Evolutionary conservation across 2,797 vertebrate species (phyloP), one percentile per base, ranked within the genome.

Genomic region (Artibeus jamaicensis): DNA sequence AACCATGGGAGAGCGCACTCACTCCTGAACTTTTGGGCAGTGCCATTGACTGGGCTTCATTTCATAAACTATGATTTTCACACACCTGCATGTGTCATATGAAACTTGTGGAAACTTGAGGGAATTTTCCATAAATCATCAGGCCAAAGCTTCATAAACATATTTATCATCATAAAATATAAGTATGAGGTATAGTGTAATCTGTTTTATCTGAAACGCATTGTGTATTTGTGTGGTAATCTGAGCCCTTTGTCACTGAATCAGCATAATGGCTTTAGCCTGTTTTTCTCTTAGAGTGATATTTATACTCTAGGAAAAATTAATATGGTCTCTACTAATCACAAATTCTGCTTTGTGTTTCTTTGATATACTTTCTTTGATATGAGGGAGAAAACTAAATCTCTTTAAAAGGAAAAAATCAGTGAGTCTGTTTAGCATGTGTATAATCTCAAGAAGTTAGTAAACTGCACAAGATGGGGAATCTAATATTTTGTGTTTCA

Each of bases 341-440:
- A 96, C 93, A 97, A 98, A 98, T 98, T 97, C 93, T 86, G 78
- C 93, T 97, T 98, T 93, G 90, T 93, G 10, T 95, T 98, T 97
- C 96, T 98, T 98, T 98, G 98, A 98, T 98, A 88, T 71, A 97
- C 32, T 95, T 98, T 96, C 96, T 98, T 98, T 98, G 98, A 98
- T 98, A 97, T 97, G 89, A 98, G 95, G 74, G n/a, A 73, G 97
- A 98, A 97, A 77, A 96, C 93, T 73, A 97, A 98, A 98, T 98
- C 97, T 71, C 0, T 96, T 97, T 97, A 96, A 97, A 97, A 97
- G 90, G 87, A 95, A 97, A 98, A 96, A 97, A 97, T 97, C 93
- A 97, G 92, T 29, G 65, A 67, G 39, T 95, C 26, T 96, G 53
- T 97, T 97, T 96, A 97, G 96, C 95, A 46, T 93, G 53, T 57